Evolutionary conservation across 2,797 vertebrate species (phyloP).

Genomic region (Gallinago solitaria): DNA sequence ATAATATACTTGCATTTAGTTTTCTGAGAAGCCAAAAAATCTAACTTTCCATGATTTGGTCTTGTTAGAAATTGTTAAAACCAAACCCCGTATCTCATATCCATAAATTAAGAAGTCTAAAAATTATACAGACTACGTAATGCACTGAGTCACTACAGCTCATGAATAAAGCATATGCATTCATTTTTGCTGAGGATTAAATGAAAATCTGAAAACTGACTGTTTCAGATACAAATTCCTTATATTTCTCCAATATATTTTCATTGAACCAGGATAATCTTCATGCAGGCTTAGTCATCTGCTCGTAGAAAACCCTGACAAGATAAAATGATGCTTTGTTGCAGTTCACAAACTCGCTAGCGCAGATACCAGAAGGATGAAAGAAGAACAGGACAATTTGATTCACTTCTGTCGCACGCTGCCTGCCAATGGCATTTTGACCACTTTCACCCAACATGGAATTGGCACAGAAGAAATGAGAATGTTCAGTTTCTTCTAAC

Average conservation of each 20-base stretch:
- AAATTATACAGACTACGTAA: not conserved
- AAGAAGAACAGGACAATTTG: not conserved
- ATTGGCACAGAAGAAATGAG: fast-evolving
- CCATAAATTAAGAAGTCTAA: constrained; percentile 25
- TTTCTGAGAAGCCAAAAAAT: not conserved
- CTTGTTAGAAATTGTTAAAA: not conserved
- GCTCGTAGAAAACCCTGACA: not conserved
- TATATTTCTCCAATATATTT: not conserved
- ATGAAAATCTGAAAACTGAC: not conserved
- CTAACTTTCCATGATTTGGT: not conserved
- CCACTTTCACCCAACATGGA: not conserved
- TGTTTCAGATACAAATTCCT: not conserved
- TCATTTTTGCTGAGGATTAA: constrained; percentile 15
- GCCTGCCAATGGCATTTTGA: not conserved
- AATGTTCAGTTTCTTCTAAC: not conserved
- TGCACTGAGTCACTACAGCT: constrained; percentile 51
- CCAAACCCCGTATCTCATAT: not conserved
- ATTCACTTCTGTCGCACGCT: not conserved
- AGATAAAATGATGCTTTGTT: not conserved
- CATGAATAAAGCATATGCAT: constrained; percentile 44
- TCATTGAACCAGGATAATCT: not conserved
- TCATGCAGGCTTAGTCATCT: not conserved
- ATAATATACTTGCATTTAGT: not conserved
- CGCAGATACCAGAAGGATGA: not conserved
- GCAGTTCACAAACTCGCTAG: not conserved